Conservation (phyloP, 1,140 invertebrate genomes). For the Drusus annulatus region DNA sequence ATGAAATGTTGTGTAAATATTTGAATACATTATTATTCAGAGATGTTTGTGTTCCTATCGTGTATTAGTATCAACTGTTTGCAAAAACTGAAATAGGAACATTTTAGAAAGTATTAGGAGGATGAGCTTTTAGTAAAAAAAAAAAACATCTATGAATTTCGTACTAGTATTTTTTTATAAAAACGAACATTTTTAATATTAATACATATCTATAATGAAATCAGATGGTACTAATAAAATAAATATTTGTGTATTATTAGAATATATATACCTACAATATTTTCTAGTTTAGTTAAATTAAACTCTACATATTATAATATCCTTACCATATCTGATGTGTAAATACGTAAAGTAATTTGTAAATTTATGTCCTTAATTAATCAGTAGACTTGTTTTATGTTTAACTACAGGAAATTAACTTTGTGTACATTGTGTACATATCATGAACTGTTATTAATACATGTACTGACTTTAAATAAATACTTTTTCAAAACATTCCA, state of each 20-base stretch:
- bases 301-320: slow-evolving; percentile 34
- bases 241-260: slow-evolving; percentile 21
- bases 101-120: no score
- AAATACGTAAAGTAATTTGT: slow-evolving; percentile 5
- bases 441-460: slow-evolving; percentile 43
- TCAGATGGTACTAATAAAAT: slow-evolving; percentile 37
- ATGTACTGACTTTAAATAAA: slow-evolving; percentile 60
- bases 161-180: background rate
- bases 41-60: no score
- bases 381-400: slow-evolving; percentile 21
- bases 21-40: no score
- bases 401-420: slow-evolving; percentile 12
- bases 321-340: slow-evolving; percentile 33
- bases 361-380: slow-evolving; percentile 18
- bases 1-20: no score
- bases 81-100: no score
- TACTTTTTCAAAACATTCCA: slow-evolving; percentile 18
- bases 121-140: no score
- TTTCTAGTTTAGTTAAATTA: slow-evolving; percentile 46
- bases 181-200: slow-evolving; percentile 16
- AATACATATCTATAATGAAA: slow-evolving; percentile 40
- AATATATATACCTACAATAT: slow-evolving; percentile 41
- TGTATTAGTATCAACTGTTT: no score
- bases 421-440: slow-evolving; percentile 37
- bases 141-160: no score